A percentile compares a stretch with the other conserved stretches of the same genome.
Conservation (phyloP, 2,113 vertebrate genomes). For the Bos taurus region DNA sequence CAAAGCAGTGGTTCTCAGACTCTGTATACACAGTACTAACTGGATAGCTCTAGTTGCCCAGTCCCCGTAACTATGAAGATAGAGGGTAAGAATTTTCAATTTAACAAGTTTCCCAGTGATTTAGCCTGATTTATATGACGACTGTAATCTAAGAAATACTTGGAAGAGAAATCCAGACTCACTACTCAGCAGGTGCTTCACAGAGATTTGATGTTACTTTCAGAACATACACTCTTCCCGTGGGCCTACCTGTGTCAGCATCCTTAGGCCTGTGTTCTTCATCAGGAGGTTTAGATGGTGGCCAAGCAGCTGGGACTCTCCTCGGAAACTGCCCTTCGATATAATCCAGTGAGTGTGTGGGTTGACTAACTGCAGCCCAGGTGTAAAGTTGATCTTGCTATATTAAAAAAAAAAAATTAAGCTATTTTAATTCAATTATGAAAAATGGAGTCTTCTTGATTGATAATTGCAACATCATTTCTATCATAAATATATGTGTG, state of each 20-base stretch:
- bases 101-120: not conserved
- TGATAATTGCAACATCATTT: not conserved
- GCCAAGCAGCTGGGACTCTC: constrained; percentile 81
- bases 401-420: not conserved
- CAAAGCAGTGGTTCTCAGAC: not conserved
- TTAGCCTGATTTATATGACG: not conserved
- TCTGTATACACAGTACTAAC: not conserved
- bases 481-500: not conserved
- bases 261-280: constrained; percentile 74
- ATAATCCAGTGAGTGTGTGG: constrained; percentile 87
- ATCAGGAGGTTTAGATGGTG: constrained; percentile 75
- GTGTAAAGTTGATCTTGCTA: constrained; percentile 96
- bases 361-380: constrained; percentile 95
- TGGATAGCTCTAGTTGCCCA: not conserved
- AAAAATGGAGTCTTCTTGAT: not conserved
- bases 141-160: not conserved
- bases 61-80: not conserved
- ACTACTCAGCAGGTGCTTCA: not conserved
- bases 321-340: constrained; percentile 86
- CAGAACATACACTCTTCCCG: rapidly evolving
- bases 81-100: not conserved
- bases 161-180: not conserved
- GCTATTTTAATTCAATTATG: not conserved
- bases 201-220: not conserved
- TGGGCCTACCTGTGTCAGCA: constrained; percentile 82